Conservation (phyloP, 2,888 invertebrate species). For the Sepiola atlantica region DNA sequence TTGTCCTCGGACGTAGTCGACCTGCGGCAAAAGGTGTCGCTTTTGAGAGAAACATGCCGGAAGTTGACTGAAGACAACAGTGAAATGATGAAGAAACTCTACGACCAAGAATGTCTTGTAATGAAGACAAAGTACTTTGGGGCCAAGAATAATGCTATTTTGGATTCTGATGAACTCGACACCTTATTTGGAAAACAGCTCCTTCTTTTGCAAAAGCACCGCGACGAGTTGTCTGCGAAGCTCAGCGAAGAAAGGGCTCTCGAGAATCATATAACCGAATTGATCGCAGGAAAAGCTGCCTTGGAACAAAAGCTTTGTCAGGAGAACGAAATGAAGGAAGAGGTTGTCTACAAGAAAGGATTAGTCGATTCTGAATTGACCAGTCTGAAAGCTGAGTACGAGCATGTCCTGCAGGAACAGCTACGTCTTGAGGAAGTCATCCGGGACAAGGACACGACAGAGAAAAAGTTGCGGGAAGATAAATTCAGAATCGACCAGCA, state of each 20-base stretch:
- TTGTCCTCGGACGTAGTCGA: conserved; percentile 51
- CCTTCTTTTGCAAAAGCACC: conserved; percentile 63
- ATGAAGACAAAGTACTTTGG: conserved; percentile 58
- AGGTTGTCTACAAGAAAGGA: conserved; percentile 63
- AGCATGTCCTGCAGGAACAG: conserved; percentile 61
- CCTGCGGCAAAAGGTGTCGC: conserved; percentile 59
- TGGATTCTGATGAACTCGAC: conserved; percentile 56
- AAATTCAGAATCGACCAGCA: conserved; percentile 67
- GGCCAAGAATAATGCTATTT: conserved; percentile 49
- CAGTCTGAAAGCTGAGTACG: conserved; percentile 60
- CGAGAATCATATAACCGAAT: conserved; percentile 56
- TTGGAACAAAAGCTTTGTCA: conserved; percentile 62
- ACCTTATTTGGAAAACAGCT: conserved; percentile 64
- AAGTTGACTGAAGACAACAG: conserved; percentile 64
- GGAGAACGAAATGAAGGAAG: conserved; percentile 62
- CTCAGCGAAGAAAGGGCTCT: conserved; percentile 56
- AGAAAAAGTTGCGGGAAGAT: conserved; percentile 66
- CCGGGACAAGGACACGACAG: conserved; percentile 65
- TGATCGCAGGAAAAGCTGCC: conserved; percentile 60
- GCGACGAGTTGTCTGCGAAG: conserved; percentile 63
- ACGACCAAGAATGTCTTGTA: conserved; percentile 66
- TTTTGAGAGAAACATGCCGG: conserved; percentile 63
- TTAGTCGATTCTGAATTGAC: conserved; percentile 61
- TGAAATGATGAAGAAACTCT: conserved; percentile 58
- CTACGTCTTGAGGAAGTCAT: conserved; percentile 66